phyloP scores from a whole-genome alignment of 2,888 invertebrate species.

The Temnothorax unifasciatus region DNA sequence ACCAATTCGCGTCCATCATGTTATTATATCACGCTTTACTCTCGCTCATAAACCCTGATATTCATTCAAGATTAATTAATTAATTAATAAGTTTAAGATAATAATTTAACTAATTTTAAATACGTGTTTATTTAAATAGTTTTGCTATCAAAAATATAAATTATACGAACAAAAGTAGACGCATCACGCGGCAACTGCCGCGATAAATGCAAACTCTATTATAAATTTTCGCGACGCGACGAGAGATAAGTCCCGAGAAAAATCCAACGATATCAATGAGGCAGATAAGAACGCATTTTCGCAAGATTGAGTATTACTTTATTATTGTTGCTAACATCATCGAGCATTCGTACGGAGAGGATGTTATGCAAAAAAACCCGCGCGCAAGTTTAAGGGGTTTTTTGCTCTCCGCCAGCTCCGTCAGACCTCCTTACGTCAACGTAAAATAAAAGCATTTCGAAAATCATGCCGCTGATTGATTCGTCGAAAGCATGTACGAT shows the following conservation, averaged over 20 bases:
- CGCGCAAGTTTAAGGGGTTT: not conserved
- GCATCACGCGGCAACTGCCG: conserved; percentile 34
- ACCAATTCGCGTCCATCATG: not conserved
- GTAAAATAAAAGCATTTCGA: conserved; percentile 55
- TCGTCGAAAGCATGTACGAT: conserved; percentile 66
- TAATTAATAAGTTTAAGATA: not conserved
- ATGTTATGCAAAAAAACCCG: not conserved
- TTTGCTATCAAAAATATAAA: not conserved
- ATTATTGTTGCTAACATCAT: not conserved
- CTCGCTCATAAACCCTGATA: not conserved
- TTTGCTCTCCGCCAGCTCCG: not conserved
- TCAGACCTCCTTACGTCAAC: not conserved
- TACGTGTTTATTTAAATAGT: not conserved
- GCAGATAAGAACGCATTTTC: conserved; percentile 39
- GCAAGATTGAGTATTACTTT: not conserved
- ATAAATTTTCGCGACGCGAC: conserved; percentile 61
- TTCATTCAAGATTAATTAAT: not conserved
- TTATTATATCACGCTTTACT: not conserved
- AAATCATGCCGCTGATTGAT: conserved; percentile 64
- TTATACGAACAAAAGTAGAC: not conserved
- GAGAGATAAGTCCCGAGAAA: conserved; percentile 61
- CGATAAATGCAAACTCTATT: conserved; percentile 52
- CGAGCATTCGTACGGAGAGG: not conserved
- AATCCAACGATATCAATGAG: conserved; percentile 27
- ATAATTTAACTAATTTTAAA: not conserved